Evolutionary conservation across 2,888 invertebrate species (phyloP).

Genomic region (Bellardia bayeri): DNA sequence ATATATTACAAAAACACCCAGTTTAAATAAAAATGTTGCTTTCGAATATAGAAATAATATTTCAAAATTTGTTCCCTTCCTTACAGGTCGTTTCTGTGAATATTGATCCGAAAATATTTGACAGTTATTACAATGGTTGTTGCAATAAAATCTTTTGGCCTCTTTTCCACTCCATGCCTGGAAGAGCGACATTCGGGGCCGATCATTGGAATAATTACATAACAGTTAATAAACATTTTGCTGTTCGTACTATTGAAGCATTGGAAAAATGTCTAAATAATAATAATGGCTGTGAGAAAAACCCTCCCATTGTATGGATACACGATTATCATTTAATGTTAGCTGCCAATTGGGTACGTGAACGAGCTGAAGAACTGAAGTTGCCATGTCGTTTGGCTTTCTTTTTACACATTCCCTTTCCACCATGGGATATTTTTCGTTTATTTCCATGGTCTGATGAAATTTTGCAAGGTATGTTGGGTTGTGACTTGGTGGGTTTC

Average conservation of each 20-base stretch:
- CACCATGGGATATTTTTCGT: constrained; percentile 96
- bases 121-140: constrained; percentile 96
- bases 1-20: neutral
- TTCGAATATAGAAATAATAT: neutral
- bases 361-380: constrained; percentile 91
- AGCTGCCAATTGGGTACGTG: constrained; percentile 95
- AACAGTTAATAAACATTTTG: constrained; percentile 92
- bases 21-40: neutral
- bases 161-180: constrained; percentile 96
- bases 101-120: constrained; percentile 90
- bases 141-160: constrained; percentile 97
- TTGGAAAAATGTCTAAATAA: constrained; percentile 85
- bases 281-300: constrained; percentile 81
- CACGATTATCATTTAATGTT: constrained; percentile 98
- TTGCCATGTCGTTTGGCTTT: constrained; percentile 93
- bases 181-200: constrained; percentile 91
- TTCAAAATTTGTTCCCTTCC: constrained; percentile 22
- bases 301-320: constrained; percentile 93
- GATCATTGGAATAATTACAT: constrained; percentile 94
- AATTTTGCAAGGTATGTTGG: constrained; percentile 95
- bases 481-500: constrained; percentile 96
- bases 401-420: constrained; percentile 97
- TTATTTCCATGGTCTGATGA: constrained; percentile 97
- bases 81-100: constrained; percentile 91
- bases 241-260: constrained; percentile 90